Conservation (phyloP, 2,888 invertebrate species). For the Drosophila lutescens region DNA sequence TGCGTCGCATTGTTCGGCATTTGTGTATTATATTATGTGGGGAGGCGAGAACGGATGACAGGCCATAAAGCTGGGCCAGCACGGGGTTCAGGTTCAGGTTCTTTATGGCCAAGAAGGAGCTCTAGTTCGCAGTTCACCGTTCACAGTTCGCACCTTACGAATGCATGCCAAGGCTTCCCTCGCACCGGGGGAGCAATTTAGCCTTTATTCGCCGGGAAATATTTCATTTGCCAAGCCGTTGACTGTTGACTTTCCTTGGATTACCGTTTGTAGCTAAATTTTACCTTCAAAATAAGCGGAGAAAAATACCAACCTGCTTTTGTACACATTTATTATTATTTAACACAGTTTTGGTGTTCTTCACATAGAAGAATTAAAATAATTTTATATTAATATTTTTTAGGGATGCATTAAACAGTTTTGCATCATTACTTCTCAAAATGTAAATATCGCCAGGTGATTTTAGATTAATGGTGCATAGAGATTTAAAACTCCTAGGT, state of each 20-base stretch:
- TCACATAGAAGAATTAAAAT: no score
- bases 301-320: not conserved
- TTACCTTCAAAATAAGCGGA: no score
- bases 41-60: conserved; percentile 8
- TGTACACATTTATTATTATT: not conserved
- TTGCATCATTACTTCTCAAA: not conserved
- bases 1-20: conserved; percentile 18
- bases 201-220: conserved; percentile 15
- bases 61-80: conserved; percentile 13
- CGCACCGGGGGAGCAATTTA: conserved; percentile 18
- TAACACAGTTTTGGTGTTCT: no score
- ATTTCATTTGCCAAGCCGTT: conserved; percentile 17
- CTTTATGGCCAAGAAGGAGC: conserved; percentile 31
- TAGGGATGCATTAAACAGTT: no score
- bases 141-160: conserved; percentile 26
- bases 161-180: conserved; percentile 13
- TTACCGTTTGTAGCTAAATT: conserved; percentile 15
- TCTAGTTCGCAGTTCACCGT: conserved; percentile 21
- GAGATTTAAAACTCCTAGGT: not conserved
- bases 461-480: not conserved
- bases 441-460: not conserved
- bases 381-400: no score
- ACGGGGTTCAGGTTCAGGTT: conserved; percentile 1
- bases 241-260: conserved; percentile 9
- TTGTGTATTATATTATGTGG: not conserved